A percentile compares a stretch with the other conserved stretches of the same genome.
Conservation (phyloP, 1,140 invertebrate genomes). For the Drosophila quadrilineata region DNA sequence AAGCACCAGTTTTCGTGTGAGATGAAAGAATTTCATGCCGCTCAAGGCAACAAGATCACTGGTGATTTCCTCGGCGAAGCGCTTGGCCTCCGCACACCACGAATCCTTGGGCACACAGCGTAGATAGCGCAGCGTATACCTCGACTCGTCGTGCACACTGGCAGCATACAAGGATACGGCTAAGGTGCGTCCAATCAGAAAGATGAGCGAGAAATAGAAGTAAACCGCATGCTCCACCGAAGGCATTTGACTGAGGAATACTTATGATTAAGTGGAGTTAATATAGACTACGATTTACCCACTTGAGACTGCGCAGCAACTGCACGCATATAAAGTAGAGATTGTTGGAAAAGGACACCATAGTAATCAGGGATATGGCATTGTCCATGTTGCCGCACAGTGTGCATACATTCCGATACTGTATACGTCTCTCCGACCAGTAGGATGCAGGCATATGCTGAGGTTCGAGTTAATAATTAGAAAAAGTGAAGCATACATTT, state of each 20-base stretch:
- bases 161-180: constrained; percentile 85
- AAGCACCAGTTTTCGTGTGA: constrained; percentile 85
- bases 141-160: constrained; percentile 85
- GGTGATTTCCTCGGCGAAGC: constrained; percentile 84
- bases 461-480: neutral
- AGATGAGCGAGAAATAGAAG: constrained; percentile 86
- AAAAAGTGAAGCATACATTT: neutral
- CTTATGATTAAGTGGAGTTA: neutral
- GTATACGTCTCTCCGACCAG: constrained; percentile 69
- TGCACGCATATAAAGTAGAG: constrained; percentile 80
- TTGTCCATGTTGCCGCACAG: constrained; percentile 67
- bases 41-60: constrained; percentile 84
- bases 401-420: constrained; percentile 75
- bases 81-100: constrained; percentile 84
- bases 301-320: constrained; percentile 71
- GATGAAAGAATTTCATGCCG: constrained; percentile 85
- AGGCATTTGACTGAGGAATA: constrained; percentile 66
- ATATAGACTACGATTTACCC: neutral
- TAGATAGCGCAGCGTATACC: constrained; percentile 83
- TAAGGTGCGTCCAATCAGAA: constrained; percentile 84
- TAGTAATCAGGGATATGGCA: constrained; percentile 76
- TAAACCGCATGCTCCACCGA: constrained; percentile 82
- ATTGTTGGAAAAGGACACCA: constrained; percentile 79
- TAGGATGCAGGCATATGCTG: constrained; percentile 65
- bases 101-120: constrained; percentile 84